Base-by-base conservation (phyloP, 2,113 vertebrate genomes). In the Phyllostomus discolor region DNA sequence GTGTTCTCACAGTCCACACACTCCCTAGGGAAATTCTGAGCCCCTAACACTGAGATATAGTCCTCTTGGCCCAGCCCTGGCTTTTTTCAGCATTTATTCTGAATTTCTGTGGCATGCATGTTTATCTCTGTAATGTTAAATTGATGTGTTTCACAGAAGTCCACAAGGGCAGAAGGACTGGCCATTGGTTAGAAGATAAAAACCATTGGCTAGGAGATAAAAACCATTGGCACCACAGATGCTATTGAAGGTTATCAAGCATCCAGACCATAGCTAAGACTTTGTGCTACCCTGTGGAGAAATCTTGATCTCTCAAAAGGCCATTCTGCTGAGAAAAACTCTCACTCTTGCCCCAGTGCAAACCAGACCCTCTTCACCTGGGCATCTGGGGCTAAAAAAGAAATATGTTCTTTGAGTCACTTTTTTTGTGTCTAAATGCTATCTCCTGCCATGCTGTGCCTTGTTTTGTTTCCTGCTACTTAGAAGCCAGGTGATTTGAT, bases 401-500 rank as follows among this genome's bases (percentile, higher is more conserved):
- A 19, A 82, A 90, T 33, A 38, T 46, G 41, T 87, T 88, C 41
- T 97, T 28, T 80, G 43, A 86, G 33, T 48, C 26, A 17, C 33
- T n/a, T 20, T 7, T 12, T 11, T 89, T 82, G 66, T 31, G 12
- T 62, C 10, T 59, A 91, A 96, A 91, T 54, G 10, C 93, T 96
- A 62, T 73, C 88, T 85, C 52, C 52, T 84, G 43, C 50, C 92
- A 85, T 46, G 9, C 41, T 81, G 17, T 57, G 41, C 59, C 35
- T 69, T 70, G 66, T 50, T 96, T 50, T 91, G n/a, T 89, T 96
- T 91, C 73, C 73, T 91, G 83, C 48, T 91, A 62, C 76, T 88
- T 57, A 88, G 69, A 52, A 85, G 28, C n/a, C n/a, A 82, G 41
- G 79, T 67, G 70, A 93, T n/a, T 91, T 93, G 83, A 86, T 89